Evolutionary conservation across 2,888 invertebrate species (phyloP).

Genomic region (Trachelus troglodyta): DNA sequence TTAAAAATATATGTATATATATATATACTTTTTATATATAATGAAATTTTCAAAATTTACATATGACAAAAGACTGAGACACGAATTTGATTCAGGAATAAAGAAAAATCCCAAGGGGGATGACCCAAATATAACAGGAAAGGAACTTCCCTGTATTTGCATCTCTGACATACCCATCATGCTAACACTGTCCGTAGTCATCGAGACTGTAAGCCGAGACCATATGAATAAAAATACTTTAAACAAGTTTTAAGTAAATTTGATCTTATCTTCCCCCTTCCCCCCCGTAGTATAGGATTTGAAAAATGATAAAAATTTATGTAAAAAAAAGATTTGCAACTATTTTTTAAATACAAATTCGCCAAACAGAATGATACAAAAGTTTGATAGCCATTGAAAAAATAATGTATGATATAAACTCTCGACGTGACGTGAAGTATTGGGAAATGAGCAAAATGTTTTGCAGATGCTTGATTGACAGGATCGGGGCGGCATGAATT

Average conservation of each 20-base stretch:
- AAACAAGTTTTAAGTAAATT: background rate
- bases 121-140: background rate
- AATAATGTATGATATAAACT: background rate
- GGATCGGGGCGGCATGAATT: background rate
- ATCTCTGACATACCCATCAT: background rate
- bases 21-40: background rate
- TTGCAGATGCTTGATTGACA: background rate
- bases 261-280: background rate
- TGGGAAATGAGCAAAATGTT: background rate
- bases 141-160: background rate
- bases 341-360: background rate
- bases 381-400: background rate
- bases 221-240: background rate
- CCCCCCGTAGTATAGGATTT: no score
- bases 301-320: no score
- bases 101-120: background rate
- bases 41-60: background rate
- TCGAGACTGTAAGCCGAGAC: background rate
- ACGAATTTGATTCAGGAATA: background rate
- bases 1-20: no score
- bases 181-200: background rate
- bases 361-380: background rate
- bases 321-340: background rate
- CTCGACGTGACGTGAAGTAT: background rate
- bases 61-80: background rate